These are phyloP conservation scores for Holacanthella duospinosa DNA, from an alignment of 2,888 invertebrate genomes.

Conservation along the genomic window DNA sequence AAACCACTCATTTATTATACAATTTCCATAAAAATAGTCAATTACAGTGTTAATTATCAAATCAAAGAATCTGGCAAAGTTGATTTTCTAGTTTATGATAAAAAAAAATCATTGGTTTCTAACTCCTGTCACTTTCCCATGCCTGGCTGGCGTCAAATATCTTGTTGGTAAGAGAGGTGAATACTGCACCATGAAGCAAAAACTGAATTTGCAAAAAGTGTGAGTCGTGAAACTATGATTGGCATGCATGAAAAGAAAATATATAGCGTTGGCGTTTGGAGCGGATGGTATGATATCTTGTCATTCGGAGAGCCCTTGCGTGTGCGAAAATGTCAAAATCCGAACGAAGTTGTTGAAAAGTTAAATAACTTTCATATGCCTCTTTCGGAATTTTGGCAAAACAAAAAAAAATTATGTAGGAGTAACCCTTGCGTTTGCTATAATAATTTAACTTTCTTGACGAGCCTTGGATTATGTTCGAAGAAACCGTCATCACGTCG, in stretches of 20 bases:
- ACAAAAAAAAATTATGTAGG: not conserved
- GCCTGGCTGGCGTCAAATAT: too few relatives aligned
- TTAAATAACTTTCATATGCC: not conserved
- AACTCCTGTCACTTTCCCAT: too few relatives aligned
- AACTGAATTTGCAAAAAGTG: not conserved
- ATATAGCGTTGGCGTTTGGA: not conserved
- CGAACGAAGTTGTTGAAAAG: not conserved
- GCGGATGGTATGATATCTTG: not conserved
- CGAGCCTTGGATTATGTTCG: too few relatives aligned
- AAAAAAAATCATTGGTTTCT: not conserved
- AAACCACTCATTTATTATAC: too few relatives aligned
- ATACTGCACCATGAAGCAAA: not conserved
- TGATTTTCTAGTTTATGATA: not conserved
- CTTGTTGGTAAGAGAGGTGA: too few relatives aligned
- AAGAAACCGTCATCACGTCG: too few relatives aligned
- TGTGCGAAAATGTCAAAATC: slow-evolving; percentile 1
- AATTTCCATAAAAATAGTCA: too few relatives aligned
- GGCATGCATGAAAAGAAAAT: not conserved
- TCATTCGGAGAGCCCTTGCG: not conserved
- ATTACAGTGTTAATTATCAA: too few relatives aligned
- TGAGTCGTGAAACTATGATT: not conserved
- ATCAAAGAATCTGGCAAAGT: not conserved
- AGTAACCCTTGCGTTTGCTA: too few relatives aligned
- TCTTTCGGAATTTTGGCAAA: not conserved
- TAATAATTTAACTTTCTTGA: too few relatives aligned